Evolutionary conservation across 2,113 vertebrate species (phyloP), one percentile per base, ranked within the genome.

Genomic region (Pachyramphus minor): DNA sequence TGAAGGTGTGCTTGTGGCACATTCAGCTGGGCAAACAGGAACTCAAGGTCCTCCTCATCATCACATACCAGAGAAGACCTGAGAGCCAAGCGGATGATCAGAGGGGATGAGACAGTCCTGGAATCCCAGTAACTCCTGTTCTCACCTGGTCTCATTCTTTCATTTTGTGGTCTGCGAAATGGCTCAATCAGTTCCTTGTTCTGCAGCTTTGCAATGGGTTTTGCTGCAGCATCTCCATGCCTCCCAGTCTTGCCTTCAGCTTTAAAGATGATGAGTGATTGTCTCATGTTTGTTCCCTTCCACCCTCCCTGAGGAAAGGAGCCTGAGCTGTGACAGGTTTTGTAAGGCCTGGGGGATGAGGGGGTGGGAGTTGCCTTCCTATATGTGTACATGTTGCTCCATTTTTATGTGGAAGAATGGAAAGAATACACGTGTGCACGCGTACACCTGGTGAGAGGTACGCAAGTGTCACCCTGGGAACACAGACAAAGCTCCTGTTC

Each of bases 361-460:
- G 11, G 14, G 47, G 31, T 24, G 45, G 4, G 13, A 13, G 56
- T 59, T 75, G 19, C 62, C 21, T 45, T 21, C 41, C 35, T 28
- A 7, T 12, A 2, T 11, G 13, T 22, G 11, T 2, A 6, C 31
- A 1, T 6, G 12, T 37, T 8, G 0, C 63, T 76, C 63, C 24
- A 59, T 42, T 77, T 83, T 44, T 42, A 41, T 21, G 37, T 14
- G 75, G 41, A 77, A 50, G 37, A 62, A 41, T 0, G 3, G 72
- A 76, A 68, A 41, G 60, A 11, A 27, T n/a, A n/a, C n/a, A n/a
- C n/a, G n/a, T n/a, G 11, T 12, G 15, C 33, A 47, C 5, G 0
- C 16, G 1, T 2, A 3, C 23, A 14, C 12, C 56, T 63, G 8
- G 8, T 11, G 55, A 88, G 66, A 41, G n/a, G 37, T 35, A 60